A percentile compares a stretch with the other conserved stretches of the same genome.
These are phyloP conservation scores for Dermatemys mawii DNA, from an alignment of 2,113 vertebrate genomes.

Conservation along the genomic window DNA sequence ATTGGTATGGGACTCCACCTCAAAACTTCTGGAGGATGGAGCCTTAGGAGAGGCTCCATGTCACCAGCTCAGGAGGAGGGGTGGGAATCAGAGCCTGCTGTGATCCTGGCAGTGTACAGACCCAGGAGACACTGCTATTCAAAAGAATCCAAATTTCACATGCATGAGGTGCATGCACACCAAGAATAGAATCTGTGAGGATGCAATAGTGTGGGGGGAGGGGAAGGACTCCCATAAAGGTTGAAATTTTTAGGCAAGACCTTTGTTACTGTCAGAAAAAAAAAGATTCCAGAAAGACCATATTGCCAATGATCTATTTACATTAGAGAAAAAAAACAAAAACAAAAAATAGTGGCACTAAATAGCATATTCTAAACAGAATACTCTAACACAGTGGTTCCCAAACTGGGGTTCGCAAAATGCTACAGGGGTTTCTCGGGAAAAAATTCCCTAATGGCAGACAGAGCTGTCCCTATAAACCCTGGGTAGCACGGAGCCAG, in stretches of 20 bases:
- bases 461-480: too few species aligned
- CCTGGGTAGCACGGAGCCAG: too few species aligned
- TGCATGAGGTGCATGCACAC: background rate
- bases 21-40: background rate
- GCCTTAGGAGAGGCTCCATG: background rate
- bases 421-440: too few species aligned
- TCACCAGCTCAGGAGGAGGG: background rate
- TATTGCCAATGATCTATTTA: background rate
- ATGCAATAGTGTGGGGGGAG: background rate
- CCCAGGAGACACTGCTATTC: background rate
- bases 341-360: background rate
- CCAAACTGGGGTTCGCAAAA: too few species aligned
- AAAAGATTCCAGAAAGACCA: background rate
- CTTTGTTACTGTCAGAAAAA: background rate
- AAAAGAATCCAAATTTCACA: background rate
- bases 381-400: too few species aligned
- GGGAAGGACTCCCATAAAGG: background rate
- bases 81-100: background rate
- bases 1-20: background rate
- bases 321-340: background rate
- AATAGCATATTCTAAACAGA: background rate
- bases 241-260: background rate
- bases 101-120: background rate
- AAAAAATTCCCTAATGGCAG: too few species aligned
- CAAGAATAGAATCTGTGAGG: background rate